A percentile compares a stretch with the other conserved stretches of the same genome.
These are phyloP conservation scores for Climacteris rufus DNA, from an alignment of 2,113 vertebrate genomes.

Conservation along the genomic window DNA sequence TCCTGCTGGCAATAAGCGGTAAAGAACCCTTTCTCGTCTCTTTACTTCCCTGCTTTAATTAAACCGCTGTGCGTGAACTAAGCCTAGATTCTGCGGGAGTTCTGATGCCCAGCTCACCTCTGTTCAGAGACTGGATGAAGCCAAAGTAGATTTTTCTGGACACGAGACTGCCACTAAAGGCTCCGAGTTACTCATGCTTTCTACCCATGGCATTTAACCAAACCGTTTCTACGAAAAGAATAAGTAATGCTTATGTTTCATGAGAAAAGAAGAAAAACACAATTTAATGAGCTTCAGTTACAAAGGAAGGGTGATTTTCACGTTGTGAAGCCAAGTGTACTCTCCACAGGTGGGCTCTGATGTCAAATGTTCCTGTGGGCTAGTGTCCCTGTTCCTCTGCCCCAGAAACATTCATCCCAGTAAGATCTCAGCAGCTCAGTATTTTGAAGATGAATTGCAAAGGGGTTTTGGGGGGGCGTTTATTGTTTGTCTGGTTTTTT, in stretches of 20 bases:
- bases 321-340: neutral
- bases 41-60: too few relatives aligned
- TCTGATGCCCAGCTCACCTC: too few relatives aligned
- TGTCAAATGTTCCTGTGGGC: neutral
- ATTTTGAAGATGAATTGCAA: neutral
- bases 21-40: too few relatives aligned
- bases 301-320: neutral
- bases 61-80: too few relatives aligned
- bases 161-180: too few relatives aligned
- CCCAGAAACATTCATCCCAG: neutral
- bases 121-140: too few relatives aligned
- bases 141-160: too few relatives aligned
- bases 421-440: neutral
- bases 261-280: neutral
- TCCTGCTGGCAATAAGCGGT: too few relatives aligned
- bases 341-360: neutral
- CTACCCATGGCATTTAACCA: too few relatives aligned
- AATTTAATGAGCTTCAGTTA: neutral
- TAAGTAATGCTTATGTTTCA: neutral
- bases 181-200: too few relatives aligned
- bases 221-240: neutral
- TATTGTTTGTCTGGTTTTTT: neutral
- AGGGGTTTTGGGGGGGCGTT: neutral
- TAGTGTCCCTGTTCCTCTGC: neutral
- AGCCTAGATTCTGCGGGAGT: too few relatives aligned